Percentiles rank a stretch among this genome's conserved stretches.
Conservation (phyloP, 2,888 invertebrate genomes). For the Bellardia pandia region DNA sequence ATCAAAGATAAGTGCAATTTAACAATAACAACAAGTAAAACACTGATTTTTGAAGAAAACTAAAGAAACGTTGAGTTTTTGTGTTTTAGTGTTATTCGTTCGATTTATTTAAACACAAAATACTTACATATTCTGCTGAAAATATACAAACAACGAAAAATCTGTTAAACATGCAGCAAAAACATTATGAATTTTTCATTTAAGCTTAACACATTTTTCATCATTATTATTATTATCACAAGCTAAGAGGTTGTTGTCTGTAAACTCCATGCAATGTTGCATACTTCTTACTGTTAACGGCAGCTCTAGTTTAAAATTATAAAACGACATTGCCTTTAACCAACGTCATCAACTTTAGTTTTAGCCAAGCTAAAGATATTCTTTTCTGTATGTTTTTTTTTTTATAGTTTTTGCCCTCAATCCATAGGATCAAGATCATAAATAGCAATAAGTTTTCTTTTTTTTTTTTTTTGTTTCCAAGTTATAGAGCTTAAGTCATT, state of each 20-base stretch:
- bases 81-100: constrained; percentile 64
- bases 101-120: constrained; percentile 67
- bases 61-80: constrained; percentile 7
- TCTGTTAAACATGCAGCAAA: constrained; percentile 30
- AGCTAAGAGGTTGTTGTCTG: constrained; percentile 17
- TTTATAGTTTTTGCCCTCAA: constrained; percentile 88
- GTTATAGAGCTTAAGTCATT: constrained; percentile 76
- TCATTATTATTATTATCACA: constrained; percentile 62
- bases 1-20: constrained; percentile 68
- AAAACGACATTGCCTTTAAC: constrained; percentile 72
- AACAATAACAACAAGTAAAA: constrained; percentile 64
- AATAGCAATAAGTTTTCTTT: constrained; percentile 80
- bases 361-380: constrained; percentile 47
- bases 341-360: constrained; percentile 63
- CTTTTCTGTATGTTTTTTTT: constrained; percentile 34
- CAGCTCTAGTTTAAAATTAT: constrained; percentile 63
- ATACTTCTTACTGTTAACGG: constrained; percentile 19
- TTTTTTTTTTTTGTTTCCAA: constrained; percentile 27
- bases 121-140: background rate
- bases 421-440: constrained; percentile 83
- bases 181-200: constrained; percentile 61
- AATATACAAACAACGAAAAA: constrained; percentile 9
- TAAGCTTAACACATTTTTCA: constrained; percentile 70
- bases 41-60: constrained; percentile 53
- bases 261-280: background rate